Evolutionary conservation across 2,888 invertebrate genomes (phyloP).

Genomic region (Hyppa rectilinea): DNA sequence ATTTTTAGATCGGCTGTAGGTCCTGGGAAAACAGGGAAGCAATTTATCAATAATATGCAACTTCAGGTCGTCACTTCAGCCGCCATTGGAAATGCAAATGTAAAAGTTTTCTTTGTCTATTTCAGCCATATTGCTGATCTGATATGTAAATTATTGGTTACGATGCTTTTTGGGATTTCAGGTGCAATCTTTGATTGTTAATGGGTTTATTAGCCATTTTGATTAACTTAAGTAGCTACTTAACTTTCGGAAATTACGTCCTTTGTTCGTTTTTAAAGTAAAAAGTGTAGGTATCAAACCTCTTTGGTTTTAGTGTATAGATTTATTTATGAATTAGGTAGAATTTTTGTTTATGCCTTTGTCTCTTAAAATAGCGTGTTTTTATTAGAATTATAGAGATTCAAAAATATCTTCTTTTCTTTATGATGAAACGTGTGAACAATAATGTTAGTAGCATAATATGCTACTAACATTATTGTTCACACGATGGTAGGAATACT

Average conservation of each 20-base stretch:
- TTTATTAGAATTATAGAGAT: not conserved
- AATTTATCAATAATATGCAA: conserved; percentile 50
- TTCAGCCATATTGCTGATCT: not conserved
- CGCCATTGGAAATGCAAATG: conserved; percentile 19
- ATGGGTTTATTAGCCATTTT: not conserved
- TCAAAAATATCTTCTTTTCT: not conserved
- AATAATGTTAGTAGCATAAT: not conserved
- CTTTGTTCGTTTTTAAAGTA: not conserved
- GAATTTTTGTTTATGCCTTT: not conserved
- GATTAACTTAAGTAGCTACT: not conserved
- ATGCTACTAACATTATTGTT: too few species aligned
- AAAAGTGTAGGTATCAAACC: not conserved
- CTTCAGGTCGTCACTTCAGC: conserved; percentile 6
- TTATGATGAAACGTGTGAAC: not conserved
- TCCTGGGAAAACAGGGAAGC: conserved; percentile 55
- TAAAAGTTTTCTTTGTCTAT: conserved; percentile 19
- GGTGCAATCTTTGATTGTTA: not conserved
- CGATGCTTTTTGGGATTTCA: not conserved
- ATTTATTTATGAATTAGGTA: not conserved
- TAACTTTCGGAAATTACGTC: not conserved
- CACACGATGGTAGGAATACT: too few species aligned
- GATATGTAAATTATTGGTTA: not conserved
- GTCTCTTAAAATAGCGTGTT: not conserved
- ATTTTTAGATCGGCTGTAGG: conserved; percentile 45
- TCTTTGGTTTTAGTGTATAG: not conserved